A percentile compares a stretch with the other conserved stretches of the same genome.
phyloP scores from a whole-genome alignment of 2,113 vertebrate genomes.

The Odontophorus gujanensis region DNA sequence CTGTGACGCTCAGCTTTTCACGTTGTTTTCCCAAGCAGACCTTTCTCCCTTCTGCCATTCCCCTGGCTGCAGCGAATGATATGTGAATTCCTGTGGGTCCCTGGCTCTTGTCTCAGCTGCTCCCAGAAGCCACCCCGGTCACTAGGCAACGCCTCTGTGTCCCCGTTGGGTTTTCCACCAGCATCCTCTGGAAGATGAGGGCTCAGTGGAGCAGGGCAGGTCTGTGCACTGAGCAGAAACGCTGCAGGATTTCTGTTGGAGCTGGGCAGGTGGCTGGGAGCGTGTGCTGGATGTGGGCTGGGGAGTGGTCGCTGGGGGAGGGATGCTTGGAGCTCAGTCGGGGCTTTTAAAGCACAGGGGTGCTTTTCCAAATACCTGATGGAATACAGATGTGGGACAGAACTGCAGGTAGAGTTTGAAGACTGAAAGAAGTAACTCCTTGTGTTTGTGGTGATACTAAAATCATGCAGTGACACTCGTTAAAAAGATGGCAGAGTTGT shows the following conservation, averaged over 20 bases:
- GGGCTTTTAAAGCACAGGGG: not conserved
- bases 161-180: not conserved
- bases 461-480: accelerated
- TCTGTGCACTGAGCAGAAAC: not conserved
- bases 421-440: not conserved
- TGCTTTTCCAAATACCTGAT: not conserved
- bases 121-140: not conserved
- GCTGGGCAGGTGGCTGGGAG: not conserved
- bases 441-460: conserved; percentile 12
- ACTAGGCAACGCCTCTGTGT: not conserved
- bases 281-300: not conserved
- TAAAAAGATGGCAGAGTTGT: not conserved
- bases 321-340: not conserved
- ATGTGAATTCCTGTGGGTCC: not conserved
- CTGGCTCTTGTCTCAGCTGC: not conserved
- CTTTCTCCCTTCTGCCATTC: not conserved
- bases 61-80: not conserved
- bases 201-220: not conserved
- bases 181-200: not conserved
- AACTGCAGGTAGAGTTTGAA: not conserved
- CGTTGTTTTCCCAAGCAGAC: not conserved
- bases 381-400: not conserved
- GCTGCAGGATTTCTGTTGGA: not conserved
- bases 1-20: not conserved
- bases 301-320: accelerated